Evolutionary conservation across 1,140 invertebrate genomes (phyloP).

Genomic region (Drosophila rufa): DNA sequence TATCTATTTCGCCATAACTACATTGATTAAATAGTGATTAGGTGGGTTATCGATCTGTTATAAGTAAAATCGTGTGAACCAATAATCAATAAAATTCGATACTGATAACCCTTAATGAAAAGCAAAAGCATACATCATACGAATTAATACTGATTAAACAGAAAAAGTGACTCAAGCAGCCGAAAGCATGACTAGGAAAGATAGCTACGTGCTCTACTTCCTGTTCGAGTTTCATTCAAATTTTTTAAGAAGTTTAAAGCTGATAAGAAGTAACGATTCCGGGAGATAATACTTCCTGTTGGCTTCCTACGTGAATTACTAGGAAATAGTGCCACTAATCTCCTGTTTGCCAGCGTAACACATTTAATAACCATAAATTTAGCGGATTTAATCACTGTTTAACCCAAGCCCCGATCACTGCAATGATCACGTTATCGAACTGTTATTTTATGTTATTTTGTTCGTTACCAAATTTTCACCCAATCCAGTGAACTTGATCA

Average conservation of each 20-base stretch:
- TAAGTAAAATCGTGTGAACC: constrained; percentile 15
- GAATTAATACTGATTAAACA: constrained; percentile 10
- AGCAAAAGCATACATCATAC: constrained; percentile 20
- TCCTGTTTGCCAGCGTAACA: neutral
- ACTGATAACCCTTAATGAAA: constrained; percentile 22
- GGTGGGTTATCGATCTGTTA: constrained; percentile 12
- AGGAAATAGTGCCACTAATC: neutral
- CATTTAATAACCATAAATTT: constrained; percentile 8
- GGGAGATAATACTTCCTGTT: constrained; percentile 16
- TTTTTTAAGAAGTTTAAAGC: neutral
- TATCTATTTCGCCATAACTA: constrained; percentile 1
- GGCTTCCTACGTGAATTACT: neutral
- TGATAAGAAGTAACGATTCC: neutral
- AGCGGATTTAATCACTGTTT: constrained; percentile 15
- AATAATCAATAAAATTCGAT: constrained; percentile 9
- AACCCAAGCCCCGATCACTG: constrained; percentile 5
- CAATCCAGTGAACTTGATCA: constrained; percentile 47
- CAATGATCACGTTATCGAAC: constrained; percentile 33
- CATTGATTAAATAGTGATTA: constrained; percentile 13
- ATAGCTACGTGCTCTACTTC: constrained; percentile 7
- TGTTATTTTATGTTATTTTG: neutral
- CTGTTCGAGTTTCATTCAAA: neutral
- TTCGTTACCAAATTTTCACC: constrained; percentile 43
- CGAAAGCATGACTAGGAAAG: neutral
- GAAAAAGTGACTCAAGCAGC: constrained; percentile 12